Conservation (phyloP, 2,888 invertebrate species). For the Periphyllus acericola region DNA sequence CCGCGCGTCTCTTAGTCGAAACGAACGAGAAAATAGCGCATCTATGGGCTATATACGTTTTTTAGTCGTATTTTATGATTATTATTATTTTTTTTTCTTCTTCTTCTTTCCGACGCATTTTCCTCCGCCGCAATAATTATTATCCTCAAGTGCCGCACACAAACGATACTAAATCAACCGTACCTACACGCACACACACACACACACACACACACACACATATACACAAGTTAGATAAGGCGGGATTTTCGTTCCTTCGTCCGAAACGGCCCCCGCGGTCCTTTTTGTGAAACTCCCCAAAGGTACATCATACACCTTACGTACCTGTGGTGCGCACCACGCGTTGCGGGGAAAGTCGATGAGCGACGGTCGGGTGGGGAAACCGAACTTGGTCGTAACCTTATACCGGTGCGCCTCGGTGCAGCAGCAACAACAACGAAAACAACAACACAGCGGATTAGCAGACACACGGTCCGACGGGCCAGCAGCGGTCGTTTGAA, state of each 20-base stretch:
- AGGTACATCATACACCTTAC: too few relatives aligned
- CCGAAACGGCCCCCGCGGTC: constrained; percentile 23
- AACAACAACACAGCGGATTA: too few relatives aligned
- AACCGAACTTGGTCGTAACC: background rate
- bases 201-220: too few relatives aligned
- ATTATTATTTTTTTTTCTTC: background rate
- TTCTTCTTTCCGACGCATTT: background rate
- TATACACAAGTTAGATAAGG: too few relatives aligned
- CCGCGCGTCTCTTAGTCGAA: constrained; percentile 26
- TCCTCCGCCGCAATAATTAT: constrained; percentile 29
- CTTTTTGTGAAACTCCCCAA: background rate
- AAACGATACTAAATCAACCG: constrained; percentile 47
- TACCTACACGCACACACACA: too few relatives aligned
- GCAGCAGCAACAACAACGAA: too few relatives aligned
- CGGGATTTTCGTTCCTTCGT: constrained; percentile 11
- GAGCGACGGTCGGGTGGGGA: background rate
- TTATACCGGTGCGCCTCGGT: background rate
- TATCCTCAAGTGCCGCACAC: background rate
- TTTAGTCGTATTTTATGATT: background rate
- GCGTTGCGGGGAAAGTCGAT: too few relatives aligned
- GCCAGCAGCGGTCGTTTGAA: too few relatives aligned
- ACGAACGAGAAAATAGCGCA: constrained; percentile 36
- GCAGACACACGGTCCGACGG: too few relatives aligned
- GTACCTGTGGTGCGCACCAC: background rate
- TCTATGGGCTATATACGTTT: background rate